phyloP scores from a whole-genome alignment of 2,888 invertebrate species.

The Cephus pulcher region DNA sequence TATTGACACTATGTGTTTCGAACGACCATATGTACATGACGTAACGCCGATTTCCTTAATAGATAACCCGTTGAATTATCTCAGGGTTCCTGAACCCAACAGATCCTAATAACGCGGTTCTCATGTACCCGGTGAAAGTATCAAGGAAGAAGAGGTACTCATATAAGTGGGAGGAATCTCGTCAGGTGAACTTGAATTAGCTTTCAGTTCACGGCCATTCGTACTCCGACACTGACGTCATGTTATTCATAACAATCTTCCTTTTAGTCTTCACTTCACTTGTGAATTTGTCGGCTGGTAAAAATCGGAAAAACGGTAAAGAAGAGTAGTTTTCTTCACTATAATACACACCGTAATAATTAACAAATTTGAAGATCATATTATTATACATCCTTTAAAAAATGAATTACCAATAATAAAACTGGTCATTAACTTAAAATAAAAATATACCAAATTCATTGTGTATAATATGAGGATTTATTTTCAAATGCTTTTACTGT shows the following conservation, averaged over 20 bases:
- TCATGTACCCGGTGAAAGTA: conserved; percentile 9
- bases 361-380: neutral
- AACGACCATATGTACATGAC: neutral
- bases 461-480: neutral
- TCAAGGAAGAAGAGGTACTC: conserved; percentile 16
- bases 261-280: neutral
- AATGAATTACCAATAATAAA: neutral
- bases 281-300: neutral
- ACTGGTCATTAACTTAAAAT: neutral
- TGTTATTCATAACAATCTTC: conserved; percentile 21
- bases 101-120: conserved; percentile 9
- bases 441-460: neutral
- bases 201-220: conserved; percentile 42
- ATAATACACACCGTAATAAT: neutral
- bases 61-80: neutral
- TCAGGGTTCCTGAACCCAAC: neutral
- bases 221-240: conserved; percentile 25
- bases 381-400: neutral
- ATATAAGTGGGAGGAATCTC: conserved; percentile 26
- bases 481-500: neutral
- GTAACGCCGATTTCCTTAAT: neutral
- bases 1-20: neutral
- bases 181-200: conserved; percentile 35
- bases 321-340: neutral
- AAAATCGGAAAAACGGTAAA: neutral